Evolutionary conservation across 2,113 vertebrate genomes (phyloP).

Genomic region (Bambusicola thoracicus): DNA sequence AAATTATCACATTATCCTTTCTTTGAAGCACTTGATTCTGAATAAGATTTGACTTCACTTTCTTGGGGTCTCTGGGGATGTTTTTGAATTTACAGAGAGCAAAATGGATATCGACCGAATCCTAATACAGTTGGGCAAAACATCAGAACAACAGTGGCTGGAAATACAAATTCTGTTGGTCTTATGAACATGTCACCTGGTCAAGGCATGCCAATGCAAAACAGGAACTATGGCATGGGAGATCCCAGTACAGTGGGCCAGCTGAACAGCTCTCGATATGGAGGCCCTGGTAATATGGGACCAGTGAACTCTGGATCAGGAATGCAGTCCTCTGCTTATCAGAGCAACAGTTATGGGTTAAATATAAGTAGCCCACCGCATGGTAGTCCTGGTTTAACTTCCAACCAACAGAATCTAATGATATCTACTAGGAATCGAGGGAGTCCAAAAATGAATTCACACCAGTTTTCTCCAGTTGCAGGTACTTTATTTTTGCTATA

Average conservation of each 20-base stretch:
- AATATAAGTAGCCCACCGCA: constrained; percentile 91
- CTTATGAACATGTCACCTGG: constrained; percentile 83
- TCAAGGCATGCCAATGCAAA: constrained; percentile 79
- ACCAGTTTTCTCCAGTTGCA: constrained; percentile 92
- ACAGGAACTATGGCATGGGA: constrained; percentile 76
- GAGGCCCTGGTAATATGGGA: constrained; percentile 62
- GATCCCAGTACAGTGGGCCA: constrained; percentile 72
- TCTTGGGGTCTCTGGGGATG: constrained; percentile 11
- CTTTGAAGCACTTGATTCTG: not conserved
- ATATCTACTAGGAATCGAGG: constrained; percentile 90
- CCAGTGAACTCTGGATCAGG: constrained; percentile 60
- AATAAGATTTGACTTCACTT: constrained; percentile 12
- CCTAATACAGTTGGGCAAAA: constrained; percentile 79
- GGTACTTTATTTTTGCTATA: constrained; percentile 75
- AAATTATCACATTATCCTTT: not conserved
- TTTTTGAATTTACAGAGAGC: constrained; percentile 83
- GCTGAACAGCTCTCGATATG: constrained; percentile 74
- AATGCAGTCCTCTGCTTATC: constrained; percentile 85
- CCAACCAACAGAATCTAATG: constrained; percentile 88
- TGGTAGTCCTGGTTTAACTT: constrained; percentile 86
- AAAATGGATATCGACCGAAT: constrained; percentile 89
- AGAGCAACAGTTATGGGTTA: constrained; percentile 85
- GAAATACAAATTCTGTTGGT: constrained; percentile 79
- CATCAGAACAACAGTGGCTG: constrained; percentile 83
- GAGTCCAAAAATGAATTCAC: constrained; percentile 92